Percentiles rank a stretch among this genome's conserved stretches.
Conservation (phyloP, 2,113 vertebrate species). For the Gymnogyps californianus region DNA sequence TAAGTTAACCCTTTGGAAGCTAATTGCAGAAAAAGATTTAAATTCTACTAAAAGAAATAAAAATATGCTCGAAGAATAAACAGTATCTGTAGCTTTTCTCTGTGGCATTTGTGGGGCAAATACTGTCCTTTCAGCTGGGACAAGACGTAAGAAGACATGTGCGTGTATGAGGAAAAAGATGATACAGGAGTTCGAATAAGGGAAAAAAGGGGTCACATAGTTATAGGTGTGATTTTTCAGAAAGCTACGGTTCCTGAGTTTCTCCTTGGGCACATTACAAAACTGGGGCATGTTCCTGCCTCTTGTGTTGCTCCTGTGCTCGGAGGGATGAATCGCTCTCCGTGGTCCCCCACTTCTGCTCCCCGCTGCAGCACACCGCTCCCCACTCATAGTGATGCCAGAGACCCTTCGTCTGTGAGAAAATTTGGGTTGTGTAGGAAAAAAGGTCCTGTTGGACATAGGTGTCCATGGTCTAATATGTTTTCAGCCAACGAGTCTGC, state of each 20-base stretch:
- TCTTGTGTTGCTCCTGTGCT: background rate
- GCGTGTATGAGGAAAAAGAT: background rate
- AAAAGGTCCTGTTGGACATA: background rate
- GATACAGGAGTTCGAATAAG: background rate
- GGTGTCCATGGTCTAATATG: background rate
- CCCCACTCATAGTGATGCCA: background rate
- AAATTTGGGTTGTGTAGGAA: background rate
- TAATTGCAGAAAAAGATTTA: background rate
- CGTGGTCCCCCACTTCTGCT: fast-evolving
- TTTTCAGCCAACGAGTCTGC: background rate
- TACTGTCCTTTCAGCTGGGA: background rate
- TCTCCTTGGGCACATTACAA: background rate
- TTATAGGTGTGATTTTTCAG: background rate
- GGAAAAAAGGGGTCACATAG: background rate
- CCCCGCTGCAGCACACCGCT: background rate
- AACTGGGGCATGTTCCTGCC: background rate
- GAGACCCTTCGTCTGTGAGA: background rate
- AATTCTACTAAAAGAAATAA: background rate
- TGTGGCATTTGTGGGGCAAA: background rate
- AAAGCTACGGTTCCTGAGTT: background rate
- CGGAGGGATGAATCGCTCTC: background rate
- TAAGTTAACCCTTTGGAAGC: constrained; percentile 56
- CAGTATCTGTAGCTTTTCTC: background rate
- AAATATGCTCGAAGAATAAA: background rate
- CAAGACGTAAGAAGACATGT: fast-evolving